Conservation (phyloP, 2,888 invertebrate genomes). For the Nycteola revayana region DNA sequence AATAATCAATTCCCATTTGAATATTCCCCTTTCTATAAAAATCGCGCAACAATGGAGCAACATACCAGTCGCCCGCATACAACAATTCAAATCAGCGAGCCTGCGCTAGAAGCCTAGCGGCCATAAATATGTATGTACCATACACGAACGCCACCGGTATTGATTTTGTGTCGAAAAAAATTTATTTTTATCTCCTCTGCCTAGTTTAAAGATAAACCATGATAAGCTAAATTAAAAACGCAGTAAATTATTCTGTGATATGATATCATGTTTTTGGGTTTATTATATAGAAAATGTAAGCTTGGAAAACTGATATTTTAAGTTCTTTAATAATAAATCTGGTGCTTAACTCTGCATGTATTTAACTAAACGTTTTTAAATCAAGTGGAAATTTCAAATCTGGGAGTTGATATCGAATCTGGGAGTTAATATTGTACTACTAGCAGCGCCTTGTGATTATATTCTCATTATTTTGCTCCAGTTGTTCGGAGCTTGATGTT, state of each 20-base stretch:
- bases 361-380: too few species aligned
- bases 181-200: slow-evolving; percentile 58
- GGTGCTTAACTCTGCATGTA: too few species aligned
- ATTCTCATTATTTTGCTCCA: too few species aligned
- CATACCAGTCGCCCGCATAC: slow-evolving; percentile 10
- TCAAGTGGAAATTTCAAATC: too few species aligned
- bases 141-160: slow-evolving; percentile 39
- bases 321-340: too few species aligned
- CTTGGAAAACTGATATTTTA: background rate
- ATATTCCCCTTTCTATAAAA: too few species aligned
- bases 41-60: background rate
- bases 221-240: slow-evolving; percentile 71
- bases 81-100: slow-evolving; percentile 28
- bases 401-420: too few species aligned
- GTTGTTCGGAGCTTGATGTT: too few species aligned
- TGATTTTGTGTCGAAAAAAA: slow-evolving; percentile 62
- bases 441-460: too few species aligned
- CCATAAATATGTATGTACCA: slow-evolving; percentile 28
- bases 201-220: slow-evolving; percentile 63
- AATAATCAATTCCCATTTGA: too few species aligned
- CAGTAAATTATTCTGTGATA: slow-evolving; percentile 54
- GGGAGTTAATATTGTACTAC: too few species aligned
- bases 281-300: background rate
- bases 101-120: slow-evolving; percentile 19
- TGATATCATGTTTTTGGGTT: slow-evolving; percentile 1